Base-by-base conservation (phyloP, 2,888 invertebrate species). In the Laspeyria flexula region DNA sequence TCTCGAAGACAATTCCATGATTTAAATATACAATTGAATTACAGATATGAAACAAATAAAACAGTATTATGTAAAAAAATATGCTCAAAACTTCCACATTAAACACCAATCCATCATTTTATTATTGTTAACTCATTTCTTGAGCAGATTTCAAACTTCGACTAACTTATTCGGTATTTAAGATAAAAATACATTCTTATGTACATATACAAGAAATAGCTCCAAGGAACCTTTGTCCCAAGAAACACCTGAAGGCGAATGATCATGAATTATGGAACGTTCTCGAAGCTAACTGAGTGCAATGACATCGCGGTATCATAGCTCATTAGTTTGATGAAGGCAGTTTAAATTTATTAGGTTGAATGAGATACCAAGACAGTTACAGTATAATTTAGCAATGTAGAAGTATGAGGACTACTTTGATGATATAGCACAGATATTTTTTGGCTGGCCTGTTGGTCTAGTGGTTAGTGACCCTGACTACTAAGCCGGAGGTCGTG, bases 261-360 rank as follows among this genome's bases (percentile, higher is more conserved):
- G 53, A 37, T 48, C 65, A 66, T 66, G 66, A 64, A 66, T 71
- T 71, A 66, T 66, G 72, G 42, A 66, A 43, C 11, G 37, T 3
- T 18, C 42, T 18, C 21, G 18, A 25, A 34, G 46, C 30, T 40
- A 45, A 34, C 42, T 40, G 50, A 47, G 52, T 53, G 66, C 58
- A 48, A 57, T 70, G 66, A 70, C 56, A 54, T 16, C 33, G 5
- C 53, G 23, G 43, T 53, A 54, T 57, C 48, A 47, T 39, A 46
- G 13, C 61, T 70, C 65, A 65, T 65, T 65, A 57, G 40, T 30
- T 51, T 61, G 37, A 70, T 66, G 62, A 33, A 46, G 53, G 41
- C 43, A 13, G 27, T 34, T 13, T 43, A 33, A 44, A 33, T 43
- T 43, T 35, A 35, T 47, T 30, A 35, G 23, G 29, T 10, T 3